phyloP scores from a whole-genome alignment of 2,888 invertebrate genomes.

The Melanostoma scalare region DNA sequence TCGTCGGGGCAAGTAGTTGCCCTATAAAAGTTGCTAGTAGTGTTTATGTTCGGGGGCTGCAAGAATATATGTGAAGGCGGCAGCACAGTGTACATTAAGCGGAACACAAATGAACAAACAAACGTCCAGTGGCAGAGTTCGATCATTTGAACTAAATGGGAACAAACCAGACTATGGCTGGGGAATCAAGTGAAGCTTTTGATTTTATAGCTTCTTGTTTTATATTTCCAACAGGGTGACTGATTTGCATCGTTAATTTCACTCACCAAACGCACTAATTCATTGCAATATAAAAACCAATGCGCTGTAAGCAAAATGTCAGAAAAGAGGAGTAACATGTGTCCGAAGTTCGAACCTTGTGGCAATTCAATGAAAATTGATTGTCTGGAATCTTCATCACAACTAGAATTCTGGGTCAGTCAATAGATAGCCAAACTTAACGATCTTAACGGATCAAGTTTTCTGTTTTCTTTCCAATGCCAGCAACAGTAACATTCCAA shows the following conservation, averaged over 20 bases:
- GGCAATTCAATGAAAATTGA: too few relatives aligned
- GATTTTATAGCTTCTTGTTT: neutral
- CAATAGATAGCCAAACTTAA: too few relatives aligned
- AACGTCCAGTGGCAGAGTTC: slow-evolving; percentile 37
- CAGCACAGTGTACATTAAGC: slow-evolving; percentile 37
- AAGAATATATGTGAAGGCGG: slow-evolving; percentile 41
- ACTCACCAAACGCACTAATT: neutral
- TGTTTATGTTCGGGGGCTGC: slow-evolving; percentile 35
- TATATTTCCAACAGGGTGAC: slow-evolving; percentile 7
- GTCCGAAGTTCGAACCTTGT: too few relatives aligned
- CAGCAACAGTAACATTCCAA: too few relatives aligned
- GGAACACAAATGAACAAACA: slow-evolving; percentile 45
- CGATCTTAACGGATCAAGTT: too few relatives aligned
- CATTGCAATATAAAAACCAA: neutral
- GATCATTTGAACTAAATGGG: slow-evolving; percentile 1
- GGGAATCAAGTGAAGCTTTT: slow-evolving; percentile 14
- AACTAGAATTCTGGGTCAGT: too few relatives aligned
- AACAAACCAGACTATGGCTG: neutral
- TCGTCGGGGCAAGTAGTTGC: slow-evolving; percentile 37
- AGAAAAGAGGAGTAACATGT: neutral
- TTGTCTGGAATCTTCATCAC: too few relatives aligned
- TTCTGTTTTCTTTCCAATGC: too few relatives aligned
- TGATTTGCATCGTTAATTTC: neutral
- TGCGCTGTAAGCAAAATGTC: neutral
- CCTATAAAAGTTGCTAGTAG: slow-evolving; percentile 26